Percentiles rank a stretch among this genome's conserved stretches.
Evolutionary conservation across 2,888 invertebrate species (phyloP).

Genomic region (Coremacera marginata): DNA sequence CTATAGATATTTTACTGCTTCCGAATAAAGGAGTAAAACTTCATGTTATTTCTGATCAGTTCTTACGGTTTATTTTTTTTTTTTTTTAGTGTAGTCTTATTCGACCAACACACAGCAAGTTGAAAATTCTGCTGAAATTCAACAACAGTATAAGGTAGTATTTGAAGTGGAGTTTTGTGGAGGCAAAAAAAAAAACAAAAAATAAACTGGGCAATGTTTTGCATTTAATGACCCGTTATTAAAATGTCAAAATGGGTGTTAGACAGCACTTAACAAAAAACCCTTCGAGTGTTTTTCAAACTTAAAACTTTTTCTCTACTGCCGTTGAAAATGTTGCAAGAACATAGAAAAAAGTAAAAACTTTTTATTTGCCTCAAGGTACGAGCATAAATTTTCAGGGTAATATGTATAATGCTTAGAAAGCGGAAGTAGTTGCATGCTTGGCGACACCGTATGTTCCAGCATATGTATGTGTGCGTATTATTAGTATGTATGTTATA

Average conservation of each 20-base stretch:
- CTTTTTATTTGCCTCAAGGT: background rate
- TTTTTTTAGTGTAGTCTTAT: too few species aligned
- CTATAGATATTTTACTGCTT: too few species aligned
- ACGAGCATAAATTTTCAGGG: background rate
- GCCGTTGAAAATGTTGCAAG: too few species aligned
- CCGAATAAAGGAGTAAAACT: too few species aligned
- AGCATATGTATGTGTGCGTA: background rate
- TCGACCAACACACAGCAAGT: too few species aligned
- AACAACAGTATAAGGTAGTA: background rate
- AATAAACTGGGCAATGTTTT: background rate
- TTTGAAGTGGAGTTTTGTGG: background rate
- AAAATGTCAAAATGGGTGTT: conserved; percentile 32
- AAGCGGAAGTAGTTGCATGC: background rate
- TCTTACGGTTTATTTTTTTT: too few species aligned
- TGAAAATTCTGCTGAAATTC: too few species aligned
- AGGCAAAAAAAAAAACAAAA: background rate
- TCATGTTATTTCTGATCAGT: too few species aligned
- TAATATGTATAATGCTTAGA: background rate
- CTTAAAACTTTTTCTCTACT: background rate
- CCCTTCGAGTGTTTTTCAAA: conserved; percentile 4
- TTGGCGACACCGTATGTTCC: background rate
- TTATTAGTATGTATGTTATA: background rate
- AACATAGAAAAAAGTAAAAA: too few species aligned
- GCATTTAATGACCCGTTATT: conserved; percentile 39
- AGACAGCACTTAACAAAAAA: conserved; percentile 12